Evolutionary conservation across 2,888 invertebrate species (phyloP), one percentile per base, ranked within the genome.

Genomic region (Dendrolimus pini): DNA sequence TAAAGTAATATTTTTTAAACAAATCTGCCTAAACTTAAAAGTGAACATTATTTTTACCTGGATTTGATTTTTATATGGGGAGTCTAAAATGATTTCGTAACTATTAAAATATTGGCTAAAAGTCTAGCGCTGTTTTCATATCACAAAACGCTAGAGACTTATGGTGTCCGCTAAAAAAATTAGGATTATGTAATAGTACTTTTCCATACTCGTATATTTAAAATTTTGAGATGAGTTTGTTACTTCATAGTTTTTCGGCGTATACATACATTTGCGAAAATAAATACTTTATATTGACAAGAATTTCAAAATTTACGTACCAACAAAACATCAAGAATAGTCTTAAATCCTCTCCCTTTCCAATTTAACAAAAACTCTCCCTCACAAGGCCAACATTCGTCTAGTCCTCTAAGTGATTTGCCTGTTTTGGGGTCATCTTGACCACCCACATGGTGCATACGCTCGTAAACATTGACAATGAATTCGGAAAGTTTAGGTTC

Each of bases 321-420:
- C 93, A 93, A 89, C 62, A 97, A 83, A 55, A 96, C 71, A 67
- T 94, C 92, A 55, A 97, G 81, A 60, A 96, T 83, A 1, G 90
- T 94, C 62, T 86, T 91, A 72, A 93, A 96, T 1, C 96, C 96
- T 61, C 90, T 92, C 57, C 93, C 92, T 66, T 94, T 95, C 96
- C 96, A 97, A 70, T 94, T 93, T 6, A 95, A 83, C 67, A 94
- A 78, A 13, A 85, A 82, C 71, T 96, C 93, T 0, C 97, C 97
- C 9, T 94, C 93, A 72, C 95, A 95, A 0, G 85, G 82, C 92
- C 93, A 89, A 71, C 93, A 94, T 63, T 94, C 93, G 1, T 89
- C 77, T 53, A 94, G 83, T 0, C 94, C 94, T 60, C 83, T 84
- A 0, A 94, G 89, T 0, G 96, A 96, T 55, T 95, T 92, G 54